Base-by-base conservation (phyloP, 1,140 invertebrate genomes). In the Drosophila orosa region DNA sequence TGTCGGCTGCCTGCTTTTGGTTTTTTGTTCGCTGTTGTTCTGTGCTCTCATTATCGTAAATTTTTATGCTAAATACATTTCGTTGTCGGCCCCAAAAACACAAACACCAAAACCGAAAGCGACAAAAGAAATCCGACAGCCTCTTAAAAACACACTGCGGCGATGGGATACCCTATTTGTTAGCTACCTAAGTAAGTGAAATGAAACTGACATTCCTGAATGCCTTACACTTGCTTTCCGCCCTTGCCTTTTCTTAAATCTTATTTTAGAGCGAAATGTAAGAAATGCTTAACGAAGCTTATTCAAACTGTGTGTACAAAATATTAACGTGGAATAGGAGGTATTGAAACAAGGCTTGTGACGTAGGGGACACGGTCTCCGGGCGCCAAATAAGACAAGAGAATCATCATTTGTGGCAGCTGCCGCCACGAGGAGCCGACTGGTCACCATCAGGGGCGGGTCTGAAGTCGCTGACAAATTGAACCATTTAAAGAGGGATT, bases 61-160 rank as follows among this genome's bases (percentile, higher is more conserved):
- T 87, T 91, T 91, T 91, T 90, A 91, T 91, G 90, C 85, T 91
- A 91, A 91, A 91, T 90, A 91, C 90, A 79, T 84, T 91, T 91
- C 59, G 80, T 58, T 86, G 89, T 90, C 63, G 58, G 47, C 55
- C 62, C 66, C 58, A 27, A 66, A 66, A 56, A 74, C 19, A 80
- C 55, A 75, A 56, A 68, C 48, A 78, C 44, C 48, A 47, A 47
- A 74, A 19, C 66, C 61, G 31, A 69, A 56, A 71, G 57, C 45
- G n/a, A 60, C 59, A 76, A 44, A 56, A 80, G 45, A 60, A 71
- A 54, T 48, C 10, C n/a, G 22, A 31, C 10, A 25, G 42, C 12
- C 27, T 10, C 17, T 40, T 40, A 3, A 24, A 37, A 13, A 1
- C 15, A 39, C 17, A 29, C 6, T 12, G 13, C 24, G 22, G 10